Conservation (phyloP, 2,113 vertebrate species). For the Dromas ardeola region DNA sequence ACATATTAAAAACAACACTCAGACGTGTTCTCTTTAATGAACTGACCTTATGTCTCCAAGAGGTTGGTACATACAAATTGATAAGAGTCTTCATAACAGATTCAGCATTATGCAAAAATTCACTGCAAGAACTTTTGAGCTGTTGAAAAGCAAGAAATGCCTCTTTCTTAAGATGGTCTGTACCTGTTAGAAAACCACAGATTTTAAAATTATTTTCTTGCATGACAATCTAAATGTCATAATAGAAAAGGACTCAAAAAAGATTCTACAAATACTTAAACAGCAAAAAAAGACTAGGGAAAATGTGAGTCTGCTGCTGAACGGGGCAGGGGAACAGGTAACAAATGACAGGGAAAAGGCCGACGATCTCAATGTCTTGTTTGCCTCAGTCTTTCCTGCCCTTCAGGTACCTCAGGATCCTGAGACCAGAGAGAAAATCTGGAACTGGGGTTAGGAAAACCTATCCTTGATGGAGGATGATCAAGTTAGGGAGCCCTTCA, state of each 20-base stretch:
- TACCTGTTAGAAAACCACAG: background rate
- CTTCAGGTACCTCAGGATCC: background rate
- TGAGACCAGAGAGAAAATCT: background rate
- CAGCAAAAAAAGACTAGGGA: background rate
- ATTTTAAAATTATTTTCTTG: background rate
- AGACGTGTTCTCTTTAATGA: background rate
- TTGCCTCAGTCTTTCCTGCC: background rate
- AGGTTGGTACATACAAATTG: background rate
- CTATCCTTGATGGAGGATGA: background rate
- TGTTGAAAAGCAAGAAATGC: background rate
- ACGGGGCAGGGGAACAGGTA: accelerated
- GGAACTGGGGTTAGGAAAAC: background rate
- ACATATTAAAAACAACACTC: background rate
- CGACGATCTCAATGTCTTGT: background rate
- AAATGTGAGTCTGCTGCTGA: background rate
- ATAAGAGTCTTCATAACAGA: background rate
- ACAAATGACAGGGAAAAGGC: background rate
- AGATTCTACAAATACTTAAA: background rate
- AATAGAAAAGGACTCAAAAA: background rate
- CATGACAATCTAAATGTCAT: background rate
- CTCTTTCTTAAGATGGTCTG: background rate
- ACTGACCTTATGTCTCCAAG: background rate
- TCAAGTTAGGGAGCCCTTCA: background rate
- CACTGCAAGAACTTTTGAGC: background rate
- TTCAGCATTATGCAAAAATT: background rate